Evolutionary conservation across 2,797 vertebrate species (phyloP).

Genomic region (Podarcis siculus): DNA sequence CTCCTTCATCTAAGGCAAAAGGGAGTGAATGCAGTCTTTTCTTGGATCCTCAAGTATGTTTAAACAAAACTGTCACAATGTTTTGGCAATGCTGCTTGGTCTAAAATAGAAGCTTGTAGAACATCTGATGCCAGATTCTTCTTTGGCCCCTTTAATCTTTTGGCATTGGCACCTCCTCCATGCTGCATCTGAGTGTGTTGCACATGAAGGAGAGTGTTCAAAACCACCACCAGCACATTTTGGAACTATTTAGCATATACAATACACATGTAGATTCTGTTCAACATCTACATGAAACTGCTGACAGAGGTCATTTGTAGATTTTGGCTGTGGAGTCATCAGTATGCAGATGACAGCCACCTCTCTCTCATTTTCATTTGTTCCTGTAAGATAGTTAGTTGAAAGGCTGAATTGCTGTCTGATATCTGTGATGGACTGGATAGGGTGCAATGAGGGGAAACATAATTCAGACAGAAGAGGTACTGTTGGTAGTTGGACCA

Average conservation of each 20-base stretch:
- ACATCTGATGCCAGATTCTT: constrained; percentile 29
- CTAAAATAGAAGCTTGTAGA: constrained; percentile 38
- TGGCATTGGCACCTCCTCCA: background rate
- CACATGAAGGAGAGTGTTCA: background rate
- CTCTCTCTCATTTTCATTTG: too few species aligned
- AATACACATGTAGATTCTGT: too few species aligned
- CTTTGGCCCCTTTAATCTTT: constrained; percentile 16
- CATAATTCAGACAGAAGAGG: too few species aligned
- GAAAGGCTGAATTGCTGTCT: too few species aligned
- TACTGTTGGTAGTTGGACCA: too few species aligned
- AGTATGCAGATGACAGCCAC: too few species aligned
- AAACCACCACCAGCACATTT: background rate
- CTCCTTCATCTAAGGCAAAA: background rate
- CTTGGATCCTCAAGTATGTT: constrained; percentile 6
- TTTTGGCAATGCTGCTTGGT: constrained; percentile 11
- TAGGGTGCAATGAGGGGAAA: too few species aligned
- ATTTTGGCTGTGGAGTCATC: too few species aligned
- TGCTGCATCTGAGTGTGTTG: constrained; percentile 8
- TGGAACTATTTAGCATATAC: background rate
- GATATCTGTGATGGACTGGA: too few species aligned
- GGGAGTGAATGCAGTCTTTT: background rate
- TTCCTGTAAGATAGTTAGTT: too few species aligned
- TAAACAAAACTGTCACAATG: constrained; percentile 30
- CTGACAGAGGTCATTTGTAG: too few species aligned
- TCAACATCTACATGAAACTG: too few species aligned